Conservation (phyloP, 1,140 invertebrate genomes). For the Drosophila tani region DNA sequence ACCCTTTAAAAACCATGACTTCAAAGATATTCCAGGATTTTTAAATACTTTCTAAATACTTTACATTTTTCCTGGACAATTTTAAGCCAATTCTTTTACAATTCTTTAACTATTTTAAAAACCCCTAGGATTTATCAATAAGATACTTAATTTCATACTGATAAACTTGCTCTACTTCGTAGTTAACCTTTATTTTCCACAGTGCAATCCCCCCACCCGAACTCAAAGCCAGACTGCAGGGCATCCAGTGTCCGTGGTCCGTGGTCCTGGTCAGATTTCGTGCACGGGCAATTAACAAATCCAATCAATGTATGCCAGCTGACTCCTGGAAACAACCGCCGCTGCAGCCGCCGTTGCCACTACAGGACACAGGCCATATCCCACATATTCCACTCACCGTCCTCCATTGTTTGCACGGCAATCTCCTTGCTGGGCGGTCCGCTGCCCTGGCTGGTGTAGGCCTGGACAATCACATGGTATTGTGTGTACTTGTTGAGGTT, state of each 20-base stretch:
- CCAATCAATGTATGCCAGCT: slow-evolving; percentile 71
- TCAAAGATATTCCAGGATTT: background rate
- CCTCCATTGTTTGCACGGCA: slow-evolving; percentile 93
- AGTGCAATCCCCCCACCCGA: background rate
- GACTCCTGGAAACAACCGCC: slow-evolving; percentile 2
- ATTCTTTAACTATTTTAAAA: too few relatives aligned
- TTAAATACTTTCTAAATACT: too few relatives aligned
- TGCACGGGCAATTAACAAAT: slow-evolving; percentile 80
- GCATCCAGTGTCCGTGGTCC: slow-evolving; percentile 12
- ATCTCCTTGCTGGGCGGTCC: slow-evolving; percentile 94
- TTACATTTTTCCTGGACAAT: too few relatives aligned
- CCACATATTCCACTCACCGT: slow-evolving; percentile 88
- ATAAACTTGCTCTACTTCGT: fast-evolving
- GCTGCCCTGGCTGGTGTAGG: slow-evolving; percentile 95
- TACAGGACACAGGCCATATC: slow-evolving; percentile 1
- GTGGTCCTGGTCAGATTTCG: slow-evolving; percentile 50
- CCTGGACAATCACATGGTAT: slow-evolving; percentile 96
- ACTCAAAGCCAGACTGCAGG: slow-evolving; percentile 13
- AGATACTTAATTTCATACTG: too few relatives aligned
- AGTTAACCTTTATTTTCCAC: background rate
- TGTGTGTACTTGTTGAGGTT: slow-evolving; percentile 93
- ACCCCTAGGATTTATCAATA: too few relatives aligned
- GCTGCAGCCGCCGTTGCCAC: background rate
- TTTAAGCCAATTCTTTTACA: too few relatives aligned
- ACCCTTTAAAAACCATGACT: too few relatives aligned